Conservation (phyloP, 2,797 vertebrate species). For the Notamacropus eugenii region DNA sequence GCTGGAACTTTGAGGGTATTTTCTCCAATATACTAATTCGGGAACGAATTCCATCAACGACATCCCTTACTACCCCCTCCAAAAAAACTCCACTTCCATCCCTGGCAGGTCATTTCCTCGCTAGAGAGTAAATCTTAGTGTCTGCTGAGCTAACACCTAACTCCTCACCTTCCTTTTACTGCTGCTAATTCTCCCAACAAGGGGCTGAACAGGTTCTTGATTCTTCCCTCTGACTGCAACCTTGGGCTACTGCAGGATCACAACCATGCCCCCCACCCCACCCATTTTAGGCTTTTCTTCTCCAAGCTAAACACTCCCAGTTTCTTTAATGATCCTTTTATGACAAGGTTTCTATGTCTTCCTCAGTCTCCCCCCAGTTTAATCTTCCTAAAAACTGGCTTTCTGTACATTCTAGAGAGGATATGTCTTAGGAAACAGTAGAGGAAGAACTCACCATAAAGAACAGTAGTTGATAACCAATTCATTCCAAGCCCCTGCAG, state of each 20-base stretch:
- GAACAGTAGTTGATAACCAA: not conserved
- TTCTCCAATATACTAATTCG: not conserved
- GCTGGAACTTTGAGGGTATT: not conserved
- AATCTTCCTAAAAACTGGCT: not conserved
- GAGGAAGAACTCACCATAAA: not conserved
- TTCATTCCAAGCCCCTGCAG: not conserved
- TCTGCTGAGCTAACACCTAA: not conserved
- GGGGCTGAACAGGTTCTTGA: not conserved
- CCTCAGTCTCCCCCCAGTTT: not conserved
- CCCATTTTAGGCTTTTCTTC: not conserved
- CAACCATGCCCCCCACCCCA: not conserved
- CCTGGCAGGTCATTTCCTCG: not conserved
- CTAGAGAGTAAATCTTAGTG: not conserved
- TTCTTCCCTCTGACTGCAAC: not conserved
- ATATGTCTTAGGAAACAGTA: not conserved
- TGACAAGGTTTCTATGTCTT: not conserved
- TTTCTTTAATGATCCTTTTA: not conserved
- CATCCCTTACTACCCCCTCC: not conserved
- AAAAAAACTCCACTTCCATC: not conserved
- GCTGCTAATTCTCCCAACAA: not conserved
- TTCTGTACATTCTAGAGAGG: not conserved
- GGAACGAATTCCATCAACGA: not conserved
- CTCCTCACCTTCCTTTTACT: not conserved
- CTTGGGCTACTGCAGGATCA: not conserved
- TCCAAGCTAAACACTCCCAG: not conserved